These are phyloP conservation scores for Silurus aristotelis DNA, from an alignment of 2,797 vertebrate genomes.

Conservation along the genomic window DNA sequence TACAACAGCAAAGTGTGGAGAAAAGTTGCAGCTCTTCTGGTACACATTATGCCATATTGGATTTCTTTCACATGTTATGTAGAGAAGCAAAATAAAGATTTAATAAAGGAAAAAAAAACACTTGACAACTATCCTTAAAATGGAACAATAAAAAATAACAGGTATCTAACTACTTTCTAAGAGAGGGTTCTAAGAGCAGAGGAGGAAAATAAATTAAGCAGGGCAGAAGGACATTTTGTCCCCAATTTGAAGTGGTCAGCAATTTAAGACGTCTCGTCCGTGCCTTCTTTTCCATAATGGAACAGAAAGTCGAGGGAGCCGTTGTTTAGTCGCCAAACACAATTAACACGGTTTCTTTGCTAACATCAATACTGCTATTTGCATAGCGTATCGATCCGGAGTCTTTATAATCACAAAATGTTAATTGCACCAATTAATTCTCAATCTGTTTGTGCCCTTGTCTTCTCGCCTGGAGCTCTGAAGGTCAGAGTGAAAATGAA, in stretches of 20 bases:
- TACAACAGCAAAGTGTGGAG: not conserved
- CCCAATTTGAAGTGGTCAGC: constrained; percentile 72
- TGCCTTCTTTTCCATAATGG: constrained; percentile 82
- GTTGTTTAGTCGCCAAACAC: constrained; percentile 78
- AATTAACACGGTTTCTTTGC: constrained; percentile 82
- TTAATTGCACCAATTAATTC: constrained; percentile 99
- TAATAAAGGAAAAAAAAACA: not conserved
- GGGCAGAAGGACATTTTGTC: constrained; percentile 4
- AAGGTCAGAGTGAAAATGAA: constrained; percentile 91
- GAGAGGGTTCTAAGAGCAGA: not conserved
- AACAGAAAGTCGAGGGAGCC: constrained; percentile 70
- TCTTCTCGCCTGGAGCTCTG: constrained; percentile 81
- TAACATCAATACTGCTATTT: constrained; percentile 88
- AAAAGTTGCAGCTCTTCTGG: not conserved
- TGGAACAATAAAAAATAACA: not conserved
- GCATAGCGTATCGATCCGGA: constrained; percentile 92
- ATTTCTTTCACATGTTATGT: not conserved
- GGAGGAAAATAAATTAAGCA: not conserved
- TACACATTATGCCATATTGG: not conserved
- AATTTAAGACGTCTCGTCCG: constrained; percentile 74
- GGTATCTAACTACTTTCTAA: not conserved
- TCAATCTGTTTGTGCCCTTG: constrained; percentile 89
- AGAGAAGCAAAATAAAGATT: too few species aligned
- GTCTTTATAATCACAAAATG: constrained; percentile 96
- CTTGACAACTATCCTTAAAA: not conserved